Evolutionary conservation across 1,140 invertebrate species (phyloP).

Genomic region (Drosophila funebris): DNA sequence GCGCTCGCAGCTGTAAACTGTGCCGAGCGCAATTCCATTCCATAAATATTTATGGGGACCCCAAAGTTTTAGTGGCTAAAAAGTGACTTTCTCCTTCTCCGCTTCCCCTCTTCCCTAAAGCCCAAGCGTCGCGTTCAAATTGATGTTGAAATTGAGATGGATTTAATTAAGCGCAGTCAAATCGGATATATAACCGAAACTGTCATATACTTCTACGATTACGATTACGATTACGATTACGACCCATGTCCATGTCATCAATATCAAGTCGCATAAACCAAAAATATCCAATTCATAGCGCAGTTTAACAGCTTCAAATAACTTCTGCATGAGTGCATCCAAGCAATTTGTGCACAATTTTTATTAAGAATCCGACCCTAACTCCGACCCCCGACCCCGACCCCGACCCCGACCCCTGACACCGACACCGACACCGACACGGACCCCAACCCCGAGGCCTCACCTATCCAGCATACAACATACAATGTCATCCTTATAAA

Average conservation of each 20-base stretch:
- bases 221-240: slow-evolving; percentile 18
- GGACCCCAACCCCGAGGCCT: background rate
- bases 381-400: background rate
- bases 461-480: too few species aligned
- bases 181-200: background rate
- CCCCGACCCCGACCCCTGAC: background rate
- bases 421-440: background rate
- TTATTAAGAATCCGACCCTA: slow-evolving; percentile 6
- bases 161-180: slow-evolving; percentile 51
- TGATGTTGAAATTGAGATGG: slow-evolving; percentile 12
- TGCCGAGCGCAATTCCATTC: slow-evolving; percentile 1
- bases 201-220: slow-evolving; percentile 14
- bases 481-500: slow-evolving; percentile 12
- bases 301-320: slow-evolving; percentile 18
- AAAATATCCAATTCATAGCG: background rate
- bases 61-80: slow-evolving; percentile 31
- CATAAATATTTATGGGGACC: slow-evolving; percentile 51
- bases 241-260: slow-evolving; percentile 31
- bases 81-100: slow-evolving; percentile 1
- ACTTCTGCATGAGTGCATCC: slow-evolving; percentile 31
- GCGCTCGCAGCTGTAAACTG: slow-evolving; percentile 27
- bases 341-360: slow-evolving; percentile 23
- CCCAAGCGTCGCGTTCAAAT: background rate
- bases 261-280: slow-evolving; percentile 20
- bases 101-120: background rate